A percentile compares a stretch with the other conserved stretches of the same genome.
phyloP scores from a whole-genome alignment of 2,888 invertebrate genomes.

The Glyphotaelius pellucidus region DNA sequence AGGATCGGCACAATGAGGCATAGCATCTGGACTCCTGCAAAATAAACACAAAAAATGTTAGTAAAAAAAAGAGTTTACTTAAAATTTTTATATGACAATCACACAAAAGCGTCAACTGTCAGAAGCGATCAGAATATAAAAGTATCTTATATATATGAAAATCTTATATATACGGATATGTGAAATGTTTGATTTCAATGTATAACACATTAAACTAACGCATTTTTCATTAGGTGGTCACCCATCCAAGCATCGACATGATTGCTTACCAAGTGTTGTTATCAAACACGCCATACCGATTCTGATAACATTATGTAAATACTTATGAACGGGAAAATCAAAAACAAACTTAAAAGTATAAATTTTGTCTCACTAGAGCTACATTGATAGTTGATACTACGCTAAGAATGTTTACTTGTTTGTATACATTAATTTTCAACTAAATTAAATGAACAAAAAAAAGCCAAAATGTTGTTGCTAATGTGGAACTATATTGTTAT shows the following conservation, averaged over 20 bases:
- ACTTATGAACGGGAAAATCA: background rate
- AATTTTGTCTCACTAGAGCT: background rate
- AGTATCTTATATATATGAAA: too few species aligned
- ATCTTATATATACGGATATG: too few species aligned
- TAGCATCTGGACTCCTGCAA: constrained; percentile 91
- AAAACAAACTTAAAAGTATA: background rate
- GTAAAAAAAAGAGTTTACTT: background rate
- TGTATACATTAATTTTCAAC: background rate
- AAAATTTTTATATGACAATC: background rate
- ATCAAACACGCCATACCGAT: background rate
- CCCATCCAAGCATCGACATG: background rate
- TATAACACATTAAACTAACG: too few species aligned
- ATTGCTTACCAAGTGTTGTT: background rate
- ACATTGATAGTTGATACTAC: background rate
- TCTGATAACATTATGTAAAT: background rate
- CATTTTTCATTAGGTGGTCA: too few species aligned
- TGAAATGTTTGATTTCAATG: too few species aligned
- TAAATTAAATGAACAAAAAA: constrained; percentile 2
- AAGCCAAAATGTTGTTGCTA: constrained; percentile 19
- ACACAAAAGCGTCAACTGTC: too few species aligned
- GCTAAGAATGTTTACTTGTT: background rate
- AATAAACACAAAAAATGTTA: constrained; percentile 40
- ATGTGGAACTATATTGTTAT: background rate
- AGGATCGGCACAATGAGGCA: constrained; percentile 93
- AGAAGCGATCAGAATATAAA: background rate